Percentiles rank a stretch among this genome's conserved stretches.
Conservation (phyloP, 64 coral and sea anemone species). For the Platygyra sinensis region DNA sequence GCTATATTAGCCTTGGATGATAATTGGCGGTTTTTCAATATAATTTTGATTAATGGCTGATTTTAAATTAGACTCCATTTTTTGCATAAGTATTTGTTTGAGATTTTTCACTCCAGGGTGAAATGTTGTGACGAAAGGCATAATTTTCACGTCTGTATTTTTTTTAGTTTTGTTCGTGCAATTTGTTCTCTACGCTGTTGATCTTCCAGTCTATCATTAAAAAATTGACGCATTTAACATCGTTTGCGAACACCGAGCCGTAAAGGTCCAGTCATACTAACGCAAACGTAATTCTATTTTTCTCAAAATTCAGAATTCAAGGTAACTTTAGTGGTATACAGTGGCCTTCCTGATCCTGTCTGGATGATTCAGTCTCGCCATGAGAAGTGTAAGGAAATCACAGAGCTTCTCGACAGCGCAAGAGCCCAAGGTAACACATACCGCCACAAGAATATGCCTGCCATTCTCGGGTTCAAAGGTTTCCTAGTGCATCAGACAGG, state of each 20-base stretch:
- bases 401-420: not conserved
- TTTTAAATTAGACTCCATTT: too few relatives aligned
- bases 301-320: conserved; percentile 37
- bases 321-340: conserved; percentile 27
- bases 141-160: too few relatives aligned
- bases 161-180: too few relatives aligned
- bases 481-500: conserved; percentile 25
- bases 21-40: too few relatives aligned
- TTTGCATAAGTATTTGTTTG: too few relatives aligned
- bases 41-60: too few relatives aligned
- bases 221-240: not conserved
- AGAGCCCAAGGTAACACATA: not conserved
- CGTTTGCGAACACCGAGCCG: not conserved
- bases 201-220: not conserved
- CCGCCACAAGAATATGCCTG: conserved; percentile 8
- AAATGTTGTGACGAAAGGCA: too few relatives aligned
- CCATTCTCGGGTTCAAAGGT: conserved; percentile 40
- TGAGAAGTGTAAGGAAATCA: conserved; percentile 12
- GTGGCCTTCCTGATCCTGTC: conserved; percentile 54
- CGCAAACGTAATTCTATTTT: not conserved
- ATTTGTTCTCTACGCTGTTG: not conserved
- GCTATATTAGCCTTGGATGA: too few relatives aligned
- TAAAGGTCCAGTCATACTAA: not conserved
- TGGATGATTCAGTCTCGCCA: not conserved
- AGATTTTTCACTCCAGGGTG: too few relatives aligned